Percentiles rank a stretch among this genome's conserved stretches.
Evolutionary conservation across 2,797 vertebrate species (phyloP).

Genomic region (Echiichthys vipera): DNA sequence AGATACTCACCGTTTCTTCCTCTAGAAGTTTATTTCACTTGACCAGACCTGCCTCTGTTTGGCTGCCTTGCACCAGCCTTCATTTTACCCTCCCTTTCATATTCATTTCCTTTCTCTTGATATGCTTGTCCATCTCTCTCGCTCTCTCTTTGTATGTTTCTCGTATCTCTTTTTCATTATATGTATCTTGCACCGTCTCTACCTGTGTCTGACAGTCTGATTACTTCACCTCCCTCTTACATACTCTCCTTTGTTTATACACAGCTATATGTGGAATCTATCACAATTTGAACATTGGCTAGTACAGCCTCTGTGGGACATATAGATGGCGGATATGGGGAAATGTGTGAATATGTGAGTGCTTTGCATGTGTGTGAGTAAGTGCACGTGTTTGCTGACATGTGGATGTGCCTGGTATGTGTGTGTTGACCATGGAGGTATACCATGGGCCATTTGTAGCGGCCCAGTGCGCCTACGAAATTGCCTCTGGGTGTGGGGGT

Average conservation of each 20-base stretch:
- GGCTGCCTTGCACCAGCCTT: constrained; percentile 32
- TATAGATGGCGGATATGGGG: constrained; percentile 20
- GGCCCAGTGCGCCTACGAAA: constrained; percentile 85
- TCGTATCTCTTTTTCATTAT: constrained; percentile 49
- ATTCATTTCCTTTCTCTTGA: constrained; percentile 52
- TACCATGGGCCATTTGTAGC: constrained; percentile 84
- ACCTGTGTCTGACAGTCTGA: constrained; percentile 49
- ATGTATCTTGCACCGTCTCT: constrained; percentile 44
- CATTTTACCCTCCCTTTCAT: constrained; percentile 41
- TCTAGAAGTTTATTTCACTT: constrained; percentile 58
- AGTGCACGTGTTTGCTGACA: constrained; percentile 61
- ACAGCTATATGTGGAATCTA: constrained; percentile 54
- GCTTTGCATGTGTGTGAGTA: constrained; percentile 42
- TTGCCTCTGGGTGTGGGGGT: constrained; percentile 87
- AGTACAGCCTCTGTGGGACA: constrained; percentile 15
- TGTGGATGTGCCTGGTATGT: constrained; percentile 56
- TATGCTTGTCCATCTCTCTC: constrained; percentile 56
- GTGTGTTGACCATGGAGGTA: constrained; percentile 79
- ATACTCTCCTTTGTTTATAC: constrained; percentile 51
- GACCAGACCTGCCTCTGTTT: constrained; percentile 28
- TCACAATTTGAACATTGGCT: constrained; percentile 51
- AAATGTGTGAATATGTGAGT: constrained; percentile 48
- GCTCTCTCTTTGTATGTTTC: constrained; percentile 45
- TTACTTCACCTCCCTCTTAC: constrained; percentile 35
- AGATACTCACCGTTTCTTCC: constrained; percentile 52